phyloP scores from a whole-genome alignment of 2,888 invertebrate genomes.

The Drosophila paramelanica region DNA sequence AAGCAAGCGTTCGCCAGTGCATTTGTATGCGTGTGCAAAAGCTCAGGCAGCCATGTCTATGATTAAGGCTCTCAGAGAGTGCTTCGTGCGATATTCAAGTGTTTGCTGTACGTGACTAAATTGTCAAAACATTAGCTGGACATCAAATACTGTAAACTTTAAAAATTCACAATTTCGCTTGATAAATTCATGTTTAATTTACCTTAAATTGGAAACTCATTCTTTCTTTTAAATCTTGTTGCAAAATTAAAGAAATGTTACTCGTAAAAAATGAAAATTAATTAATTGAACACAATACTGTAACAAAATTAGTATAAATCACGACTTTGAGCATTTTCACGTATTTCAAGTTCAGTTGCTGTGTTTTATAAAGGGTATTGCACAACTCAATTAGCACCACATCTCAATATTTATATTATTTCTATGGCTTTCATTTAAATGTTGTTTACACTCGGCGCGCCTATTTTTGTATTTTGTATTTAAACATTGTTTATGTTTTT shows the following conservation, averaged over 20 bases:
- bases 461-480: conserved; percentile 35
- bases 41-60: conserved; percentile 13
- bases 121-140: conserved; percentile 3
- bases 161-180: not conserved
- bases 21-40: conserved; percentile 11
- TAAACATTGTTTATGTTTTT: conserved; percentile 36
- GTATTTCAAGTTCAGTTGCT: conserved; percentile 40
- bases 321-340: conserved; percentile 24
- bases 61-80: conserved; percentile 6
- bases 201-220: too few species aligned
- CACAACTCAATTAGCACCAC: conserved; percentile 32
- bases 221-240: too few species aligned
- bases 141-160: not conserved
- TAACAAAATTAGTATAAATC: conserved; percentile 5
- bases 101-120: conserved; percentile 11
- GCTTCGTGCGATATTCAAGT: conserved; percentile 2
- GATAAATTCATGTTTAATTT: too few species aligned
- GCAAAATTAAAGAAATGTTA: too few species aligned
- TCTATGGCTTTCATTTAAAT: conserved; percentile 23
- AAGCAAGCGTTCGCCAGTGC: not conserved
- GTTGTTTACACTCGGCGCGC: conserved; percentile 38
- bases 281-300: not conserved
- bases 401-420: conserved; percentile 18
- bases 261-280: too few species aligned
- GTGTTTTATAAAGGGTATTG: conserved; percentile 25